Evolutionary conservation across 1,140 invertebrate species (phyloP).

Genomic region (Drosophila repleta): DNA sequence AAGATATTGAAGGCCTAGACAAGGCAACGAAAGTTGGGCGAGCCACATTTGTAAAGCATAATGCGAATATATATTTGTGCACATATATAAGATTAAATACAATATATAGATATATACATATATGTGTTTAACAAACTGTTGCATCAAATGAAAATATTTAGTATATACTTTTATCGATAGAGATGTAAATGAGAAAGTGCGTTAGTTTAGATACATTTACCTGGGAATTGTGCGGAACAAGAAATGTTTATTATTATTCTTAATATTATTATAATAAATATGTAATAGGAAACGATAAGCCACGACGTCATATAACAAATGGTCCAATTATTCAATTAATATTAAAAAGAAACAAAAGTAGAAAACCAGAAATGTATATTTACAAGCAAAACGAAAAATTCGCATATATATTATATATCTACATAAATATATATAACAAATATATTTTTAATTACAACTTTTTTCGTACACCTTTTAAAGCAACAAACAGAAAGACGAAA

Average conservation of each 20-base stretch:
- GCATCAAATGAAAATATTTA: constrained; percentile 54
- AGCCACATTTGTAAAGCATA: constrained; percentile 68
- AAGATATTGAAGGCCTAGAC: constrained; percentile 49
- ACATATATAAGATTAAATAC: constrained; percentile 16
- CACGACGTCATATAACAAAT: constrained; percentile 77
- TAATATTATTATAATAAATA: constrained; percentile 31
- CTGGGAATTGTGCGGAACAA: constrained; percentile 74
- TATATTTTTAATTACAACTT: constrained; percentile 74
- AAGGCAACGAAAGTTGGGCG: constrained; percentile 61
- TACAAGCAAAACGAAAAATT: constrained; percentile 45
- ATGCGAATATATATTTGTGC: constrained; percentile 22
- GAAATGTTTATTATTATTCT: constrained; percentile 51
- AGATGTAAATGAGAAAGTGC: constrained; percentile 52
- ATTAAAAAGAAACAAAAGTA: constrained; percentile 50
- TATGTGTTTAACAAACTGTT: constrained; percentile 60
- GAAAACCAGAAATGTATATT: constrained; percentile 53
- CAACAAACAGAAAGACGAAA: constrained; percentile 39
- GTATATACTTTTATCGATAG: constrained; percentile 46
- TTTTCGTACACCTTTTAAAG: constrained; percentile 67
- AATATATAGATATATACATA: constrained; percentile 16
- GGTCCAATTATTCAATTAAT: constrained; percentile 82
- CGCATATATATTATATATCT: constrained; percentile 44
- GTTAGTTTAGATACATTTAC: constrained; percentile 67
- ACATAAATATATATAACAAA: constrained; percentile 31
- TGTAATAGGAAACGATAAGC: constrained; percentile 62